Base-by-base conservation (phyloP, 1,140 invertebrate genomes). In the Drosophila subobscura region DNA sequence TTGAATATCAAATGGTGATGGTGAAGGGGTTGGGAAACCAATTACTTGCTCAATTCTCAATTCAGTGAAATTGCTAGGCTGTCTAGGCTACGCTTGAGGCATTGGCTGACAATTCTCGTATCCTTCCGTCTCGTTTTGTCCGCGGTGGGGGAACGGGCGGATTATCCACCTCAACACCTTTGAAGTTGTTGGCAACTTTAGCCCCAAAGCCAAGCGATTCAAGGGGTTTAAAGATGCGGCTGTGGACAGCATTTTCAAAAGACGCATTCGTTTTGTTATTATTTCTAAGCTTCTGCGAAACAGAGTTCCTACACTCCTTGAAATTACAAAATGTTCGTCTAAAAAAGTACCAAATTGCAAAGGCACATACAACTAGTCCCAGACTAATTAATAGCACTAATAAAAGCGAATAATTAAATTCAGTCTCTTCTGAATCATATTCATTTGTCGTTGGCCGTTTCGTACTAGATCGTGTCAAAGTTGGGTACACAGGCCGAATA, bases 331-430 rank as follows among this genome's bases (percentile, higher is more conserved):
- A 90, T 76, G 86, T 92, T 91, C 29, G 92, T 79, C 91, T 92
- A 92, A 54, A 92, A 89, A 90, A 92, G 92, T 56, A 92, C 92
- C 55, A 91, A 89, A 63, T 90, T 80, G 42, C 91, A 89, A 81
- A 93, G 90, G 81, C 93, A 92, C 65, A 93, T 92, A 71, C 92
- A n/a, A 53, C 16, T n/a, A 8, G 5, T n/a, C 20, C 33, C 12
- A 23, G 2, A 23, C 7, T 37, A 6, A 40, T 6, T 22, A 40
- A 10, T 92, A 37, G 88, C 77, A 71, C 92, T 92, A 85, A 92
- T 67, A 57, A 61, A 60, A 92, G 92, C 80, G 7, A 92, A 63
- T 91, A 91, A 91, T 47, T 86, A 74, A 16, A 90, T 61, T 10
- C 22, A 20, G 27, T 27, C 6, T 41, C 41, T 40, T 75, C 57